Conservation (phyloP, 2,888 invertebrate genomes). For the Cheilosia variabilis region DNA sequence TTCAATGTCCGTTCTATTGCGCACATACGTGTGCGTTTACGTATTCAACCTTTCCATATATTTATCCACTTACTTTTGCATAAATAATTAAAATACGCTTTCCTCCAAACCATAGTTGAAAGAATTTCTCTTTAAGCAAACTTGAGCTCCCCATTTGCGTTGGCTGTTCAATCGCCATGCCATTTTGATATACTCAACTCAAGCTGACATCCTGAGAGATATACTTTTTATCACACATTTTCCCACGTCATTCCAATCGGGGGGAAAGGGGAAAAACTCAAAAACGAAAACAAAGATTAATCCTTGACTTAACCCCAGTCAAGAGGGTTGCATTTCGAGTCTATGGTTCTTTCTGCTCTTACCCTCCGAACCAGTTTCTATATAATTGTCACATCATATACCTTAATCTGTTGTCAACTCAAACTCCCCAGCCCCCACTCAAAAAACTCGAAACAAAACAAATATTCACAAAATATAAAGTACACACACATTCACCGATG, state of each 20-base stretch:
- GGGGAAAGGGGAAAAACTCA: background rate
- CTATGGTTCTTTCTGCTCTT: constrained; percentile 15
- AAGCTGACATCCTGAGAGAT: constrained; percentile 43
- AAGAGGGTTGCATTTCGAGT: constrained; percentile 43
- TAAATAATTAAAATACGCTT: background rate
- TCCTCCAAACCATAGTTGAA: background rate
- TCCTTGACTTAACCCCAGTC: constrained; percentile 62
- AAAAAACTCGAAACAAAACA: constrained; percentile 47
- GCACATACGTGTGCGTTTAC: no score
- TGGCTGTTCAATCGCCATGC: background rate
- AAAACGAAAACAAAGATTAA: constrained; percentile 45
- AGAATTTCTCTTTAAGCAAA: background rate
- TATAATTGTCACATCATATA: constrained; percentile 56
- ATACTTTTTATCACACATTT: constrained; percentile 22
- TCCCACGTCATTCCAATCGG: constrained; percentile 14
- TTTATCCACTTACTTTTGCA: no score
- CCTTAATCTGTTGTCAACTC: constrained; percentile 9
- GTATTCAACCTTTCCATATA: no score
- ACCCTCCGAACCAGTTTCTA: constrained; percentile 30
- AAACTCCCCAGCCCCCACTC: constrained; percentile 4
- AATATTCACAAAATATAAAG: constrained; percentile 30
- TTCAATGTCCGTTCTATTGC: no score
- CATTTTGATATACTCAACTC: constrained; percentile 17
- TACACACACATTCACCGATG: constrained; percentile 38
- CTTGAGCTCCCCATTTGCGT: background rate